Evolutionary conservation across 2,113 vertebrate genomes (phyloP).

Genomic region (Setophaga coronata): DNA sequence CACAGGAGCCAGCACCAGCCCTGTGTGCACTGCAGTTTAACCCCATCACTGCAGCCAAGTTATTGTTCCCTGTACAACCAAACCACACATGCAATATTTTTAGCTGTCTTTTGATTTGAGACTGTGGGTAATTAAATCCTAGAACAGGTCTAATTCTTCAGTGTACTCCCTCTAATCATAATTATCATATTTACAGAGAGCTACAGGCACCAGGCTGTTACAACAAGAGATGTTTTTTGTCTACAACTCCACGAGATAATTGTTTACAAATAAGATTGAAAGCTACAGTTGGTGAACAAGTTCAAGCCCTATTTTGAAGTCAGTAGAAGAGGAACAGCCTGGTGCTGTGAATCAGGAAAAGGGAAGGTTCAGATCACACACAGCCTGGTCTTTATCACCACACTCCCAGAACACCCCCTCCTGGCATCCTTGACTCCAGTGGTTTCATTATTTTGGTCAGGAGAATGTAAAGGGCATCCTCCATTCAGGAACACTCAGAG

Average conservation of each 20-base stretch:
- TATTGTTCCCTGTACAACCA: not conserved
- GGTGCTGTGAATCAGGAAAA: not conserved
- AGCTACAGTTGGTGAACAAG: not conserved
- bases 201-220: not conserved
- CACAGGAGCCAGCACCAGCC: not conserved
- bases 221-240: not conserved
- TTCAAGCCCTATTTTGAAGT: not conserved
- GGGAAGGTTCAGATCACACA: not conserved
- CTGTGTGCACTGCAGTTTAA: not conserved
- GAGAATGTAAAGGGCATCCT: not conserved
- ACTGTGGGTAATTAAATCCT: not conserved
- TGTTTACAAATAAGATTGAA: not conserved
- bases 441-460: not conserved
- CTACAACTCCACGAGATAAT: not conserved
- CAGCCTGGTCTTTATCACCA: not conserved
- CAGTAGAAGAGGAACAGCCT: not conserved
- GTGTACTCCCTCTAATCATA: not conserved
- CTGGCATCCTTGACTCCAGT: not conserved
- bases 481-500: not conserved
- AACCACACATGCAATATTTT: not conserved
- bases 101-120: conserved; percentile 5
- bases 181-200: not conserved
- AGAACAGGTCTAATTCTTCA: not conserved
- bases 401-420: not conserved
- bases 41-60: not conserved